Evolutionary conservation across 2,797 vertebrate genomes (phyloP).

Genomic region (Rhinogobio ventralis): DNA sequence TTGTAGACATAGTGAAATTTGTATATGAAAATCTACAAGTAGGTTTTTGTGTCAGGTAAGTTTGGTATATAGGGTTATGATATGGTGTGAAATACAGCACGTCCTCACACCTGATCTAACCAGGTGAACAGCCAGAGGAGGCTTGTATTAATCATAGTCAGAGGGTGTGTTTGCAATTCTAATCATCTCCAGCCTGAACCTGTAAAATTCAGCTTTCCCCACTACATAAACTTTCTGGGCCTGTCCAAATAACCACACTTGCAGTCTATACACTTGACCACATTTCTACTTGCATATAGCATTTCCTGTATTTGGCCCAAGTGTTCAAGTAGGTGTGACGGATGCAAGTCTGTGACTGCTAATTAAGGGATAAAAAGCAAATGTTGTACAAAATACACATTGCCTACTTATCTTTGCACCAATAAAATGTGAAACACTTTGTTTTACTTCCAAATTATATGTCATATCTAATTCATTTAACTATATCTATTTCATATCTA

Average conservation of each 20-base stretch:
- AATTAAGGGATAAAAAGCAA: too few species aligned
- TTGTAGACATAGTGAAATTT: not conserved
- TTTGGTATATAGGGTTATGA: not conserved
- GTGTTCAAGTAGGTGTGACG: too few species aligned
- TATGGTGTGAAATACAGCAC: not conserved
- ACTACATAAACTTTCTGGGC: not conserved
- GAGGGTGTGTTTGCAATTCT: not conserved
- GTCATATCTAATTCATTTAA: not conserved
- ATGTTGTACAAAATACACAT: too few species aligned
- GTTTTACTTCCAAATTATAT: not conserved
- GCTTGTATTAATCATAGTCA: not conserved
- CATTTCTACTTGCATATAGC: too few species aligned
- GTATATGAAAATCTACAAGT: slow-evolving; percentile 12
- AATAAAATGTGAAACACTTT: too few species aligned
- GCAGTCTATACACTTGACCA: too few species aligned
- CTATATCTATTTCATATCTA: too few species aligned
- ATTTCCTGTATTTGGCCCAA: too few species aligned
- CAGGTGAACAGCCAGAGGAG: not conserved
- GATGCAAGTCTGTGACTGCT: too few species aligned
- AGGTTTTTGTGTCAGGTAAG: not conserved
- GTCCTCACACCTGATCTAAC: not conserved
- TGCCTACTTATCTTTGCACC: too few species aligned
- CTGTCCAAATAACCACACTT: too few species aligned
- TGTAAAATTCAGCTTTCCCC: not conserved
- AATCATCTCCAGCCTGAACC: not conserved